A percentile compares a stretch with the other conserved stretches of the same genome.
phyloP scores from a whole-genome alignment of 37 sponge, comb jelly and placozoan genomes.

The Chondrilla cf. caribensis region DNA sequence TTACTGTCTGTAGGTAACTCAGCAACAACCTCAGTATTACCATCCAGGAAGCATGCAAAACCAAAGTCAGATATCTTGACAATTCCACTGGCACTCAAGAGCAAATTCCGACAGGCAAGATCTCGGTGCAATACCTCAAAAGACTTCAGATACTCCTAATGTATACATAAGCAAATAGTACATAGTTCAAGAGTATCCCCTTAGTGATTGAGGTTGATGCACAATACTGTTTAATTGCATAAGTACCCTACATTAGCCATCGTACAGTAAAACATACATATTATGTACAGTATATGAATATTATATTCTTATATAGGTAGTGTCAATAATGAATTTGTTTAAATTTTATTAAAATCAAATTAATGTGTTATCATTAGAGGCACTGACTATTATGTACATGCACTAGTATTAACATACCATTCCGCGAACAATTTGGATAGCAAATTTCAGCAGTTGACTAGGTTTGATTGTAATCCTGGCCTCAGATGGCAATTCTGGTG shows the following conservation, averaged over 20 bases:
- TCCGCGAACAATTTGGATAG: slow-evolving; percentile 1
- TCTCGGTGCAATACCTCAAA: slow-evolving; percentile 15
- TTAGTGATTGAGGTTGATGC: too few relatives aligned
- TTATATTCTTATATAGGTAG: too few relatives aligned
- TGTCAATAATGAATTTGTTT: too few relatives aligned
- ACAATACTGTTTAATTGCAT: too few relatives aligned
- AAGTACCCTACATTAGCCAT: background rate
- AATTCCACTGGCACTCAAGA: background rate
- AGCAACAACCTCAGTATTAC: background rate
- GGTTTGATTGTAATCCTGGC: slow-evolving; percentile 6
- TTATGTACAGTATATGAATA: background rate
- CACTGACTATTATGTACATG: too few relatives aligned
- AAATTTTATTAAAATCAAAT: too few relatives aligned
- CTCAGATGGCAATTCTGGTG: background rate
- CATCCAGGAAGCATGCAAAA: slow-evolving; percentile 2
- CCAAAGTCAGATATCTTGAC: slow-evolving; percentile 22
- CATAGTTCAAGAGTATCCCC: too few relatives aligned
- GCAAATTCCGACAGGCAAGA: slow-evolving; percentile 10
- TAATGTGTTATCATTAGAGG: too few relatives aligned
- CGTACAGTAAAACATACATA: too few relatives aligned
- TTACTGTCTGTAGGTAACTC: background rate
- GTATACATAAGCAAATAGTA: background rate
- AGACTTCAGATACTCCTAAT: background rate
- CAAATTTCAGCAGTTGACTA: slow-evolving; percentile 16
- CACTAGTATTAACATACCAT: slow-evolving; percentile 2